These are phyloP conservation scores for Phortica variegata DNA, from an alignment of 1,140 invertebrate species.

Conservation along the genomic window DNA sequence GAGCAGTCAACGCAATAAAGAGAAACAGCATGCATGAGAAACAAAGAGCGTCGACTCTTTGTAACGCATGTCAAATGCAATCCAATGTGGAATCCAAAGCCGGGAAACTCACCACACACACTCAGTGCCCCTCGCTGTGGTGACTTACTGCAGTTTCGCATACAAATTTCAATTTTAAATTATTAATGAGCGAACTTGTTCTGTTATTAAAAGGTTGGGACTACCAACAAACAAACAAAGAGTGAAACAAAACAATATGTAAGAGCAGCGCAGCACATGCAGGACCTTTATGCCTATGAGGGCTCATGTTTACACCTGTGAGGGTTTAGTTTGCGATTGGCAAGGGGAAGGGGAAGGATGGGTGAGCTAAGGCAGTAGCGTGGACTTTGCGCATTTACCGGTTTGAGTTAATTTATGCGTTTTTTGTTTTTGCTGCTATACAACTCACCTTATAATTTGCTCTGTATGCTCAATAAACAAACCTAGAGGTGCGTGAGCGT, in stretches of 20 bases:
- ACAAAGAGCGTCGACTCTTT: conserved; percentile 10
- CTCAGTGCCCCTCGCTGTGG: conserved; percentile 1
- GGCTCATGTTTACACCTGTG: too few relatives aligned
- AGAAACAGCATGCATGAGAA: conserved; percentile 1
- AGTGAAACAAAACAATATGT: background rate
- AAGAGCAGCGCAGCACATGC: conserved; percentile 12
- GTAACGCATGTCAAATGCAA: conserved; percentile 25
- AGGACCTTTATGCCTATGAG: too few relatives aligned
- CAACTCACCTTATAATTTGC: too few relatives aligned
- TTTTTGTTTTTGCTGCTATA: too few relatives aligned
- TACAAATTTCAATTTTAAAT: conserved; percentile 51
- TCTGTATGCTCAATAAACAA: conserved; percentile 30
- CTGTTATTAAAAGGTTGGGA: conserved; percentile 54
- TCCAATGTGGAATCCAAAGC: too few relatives aligned
- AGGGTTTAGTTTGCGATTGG: too few relatives aligned
- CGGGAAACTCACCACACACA: conserved; percentile 27
- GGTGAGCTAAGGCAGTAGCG: too few relatives aligned
- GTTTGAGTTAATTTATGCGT: too few relatives aligned
- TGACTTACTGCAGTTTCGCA: conserved; percentile 21
- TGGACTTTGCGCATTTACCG: conserved; percentile 15
- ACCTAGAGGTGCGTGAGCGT: conserved; percentile 11
- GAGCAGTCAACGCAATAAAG: conserved; percentile 6
- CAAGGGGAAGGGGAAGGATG: too few relatives aligned
- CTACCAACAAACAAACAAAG: conserved; percentile 22
- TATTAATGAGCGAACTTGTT: conserved; percentile 52